Conservation (phyloP, 92 coral and sea anemone genomes). For the Micromussa lordhowensis region DNA sequence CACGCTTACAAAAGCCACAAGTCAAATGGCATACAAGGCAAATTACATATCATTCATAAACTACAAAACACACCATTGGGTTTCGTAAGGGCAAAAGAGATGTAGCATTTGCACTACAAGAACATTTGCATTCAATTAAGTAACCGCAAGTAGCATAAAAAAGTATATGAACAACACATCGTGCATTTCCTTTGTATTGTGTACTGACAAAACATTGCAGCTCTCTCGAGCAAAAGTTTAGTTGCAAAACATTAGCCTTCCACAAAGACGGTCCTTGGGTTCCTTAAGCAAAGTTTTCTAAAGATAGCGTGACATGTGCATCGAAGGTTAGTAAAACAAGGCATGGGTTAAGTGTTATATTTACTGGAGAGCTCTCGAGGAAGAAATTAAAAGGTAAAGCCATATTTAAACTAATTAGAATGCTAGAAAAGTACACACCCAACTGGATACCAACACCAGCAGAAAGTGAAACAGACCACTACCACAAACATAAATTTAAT, state of each 20-base stretch:
- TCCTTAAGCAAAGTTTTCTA: neutral
- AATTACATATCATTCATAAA: neutral
- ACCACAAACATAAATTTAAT: neutral
- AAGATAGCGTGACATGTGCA: neutral
- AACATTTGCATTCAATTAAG: neutral
- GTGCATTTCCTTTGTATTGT: neutral
- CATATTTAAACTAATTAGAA: neutral
- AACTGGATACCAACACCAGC: neutral
- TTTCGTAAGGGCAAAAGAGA: neutral
- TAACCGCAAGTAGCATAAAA: neutral
- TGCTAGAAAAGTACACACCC: neutral
- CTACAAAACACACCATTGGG: neutral
- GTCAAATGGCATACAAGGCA: neutral
- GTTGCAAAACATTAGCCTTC: neutral
- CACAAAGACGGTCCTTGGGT: neutral
- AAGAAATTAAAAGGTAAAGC: neutral
- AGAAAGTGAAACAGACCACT: neutral
- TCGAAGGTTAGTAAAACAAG: neutral
- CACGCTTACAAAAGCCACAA: neutral
- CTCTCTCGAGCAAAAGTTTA: neutral
- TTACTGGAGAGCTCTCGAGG: neutral
- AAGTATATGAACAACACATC: neutral
- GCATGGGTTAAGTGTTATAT: neutral
- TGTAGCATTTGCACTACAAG: constrained; percentile 6
- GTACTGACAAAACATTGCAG: neutral